Conservation (phyloP, 2,113 vertebrate genomes). For the Malurus elegans region DNA sequence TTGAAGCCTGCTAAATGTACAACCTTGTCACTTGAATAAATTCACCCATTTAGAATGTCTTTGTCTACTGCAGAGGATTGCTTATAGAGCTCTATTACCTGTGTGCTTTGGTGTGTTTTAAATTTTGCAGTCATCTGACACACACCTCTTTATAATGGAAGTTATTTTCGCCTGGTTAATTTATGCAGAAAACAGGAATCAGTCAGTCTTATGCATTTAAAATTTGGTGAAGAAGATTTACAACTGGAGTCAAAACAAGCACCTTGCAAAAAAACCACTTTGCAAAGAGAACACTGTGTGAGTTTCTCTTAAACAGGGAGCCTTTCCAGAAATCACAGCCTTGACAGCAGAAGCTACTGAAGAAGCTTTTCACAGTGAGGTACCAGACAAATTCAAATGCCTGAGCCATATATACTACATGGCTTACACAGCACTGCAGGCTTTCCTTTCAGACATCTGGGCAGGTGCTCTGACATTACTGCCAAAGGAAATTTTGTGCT, state of each 20-base stretch:
- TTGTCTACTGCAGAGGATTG: not conserved
- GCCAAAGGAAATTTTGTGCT: not conserved
- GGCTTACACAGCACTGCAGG: not conserved
- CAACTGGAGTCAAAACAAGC: not conserved
- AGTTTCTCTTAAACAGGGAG: not conserved
- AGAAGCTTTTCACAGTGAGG: not conserved
- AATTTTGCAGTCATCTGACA: not conserved
- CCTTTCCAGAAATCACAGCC: not conserved
- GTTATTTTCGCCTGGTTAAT: not conserved
- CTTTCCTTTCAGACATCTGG: not conserved
- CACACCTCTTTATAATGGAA: not conserved
- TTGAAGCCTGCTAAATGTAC: not conserved
- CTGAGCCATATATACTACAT: not conserved
- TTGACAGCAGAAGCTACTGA: not conserved
- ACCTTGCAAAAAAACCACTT: not conserved
- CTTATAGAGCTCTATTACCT: not conserved
- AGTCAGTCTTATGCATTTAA: not conserved
- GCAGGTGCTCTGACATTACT: not conserved
- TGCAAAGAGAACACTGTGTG: not conserved
- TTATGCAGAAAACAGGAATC: not conserved
- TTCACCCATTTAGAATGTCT: not conserved
- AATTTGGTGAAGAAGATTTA: not conserved
- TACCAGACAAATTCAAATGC: not conserved
- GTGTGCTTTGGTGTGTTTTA: not conserved
- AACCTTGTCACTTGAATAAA: not conserved